Evolutionary conservation across 92 coral and sea anemone genomes (phyloP), one percentile per base, ranked within the genome.

Genomic region (Siderastrea radians): DNA sequence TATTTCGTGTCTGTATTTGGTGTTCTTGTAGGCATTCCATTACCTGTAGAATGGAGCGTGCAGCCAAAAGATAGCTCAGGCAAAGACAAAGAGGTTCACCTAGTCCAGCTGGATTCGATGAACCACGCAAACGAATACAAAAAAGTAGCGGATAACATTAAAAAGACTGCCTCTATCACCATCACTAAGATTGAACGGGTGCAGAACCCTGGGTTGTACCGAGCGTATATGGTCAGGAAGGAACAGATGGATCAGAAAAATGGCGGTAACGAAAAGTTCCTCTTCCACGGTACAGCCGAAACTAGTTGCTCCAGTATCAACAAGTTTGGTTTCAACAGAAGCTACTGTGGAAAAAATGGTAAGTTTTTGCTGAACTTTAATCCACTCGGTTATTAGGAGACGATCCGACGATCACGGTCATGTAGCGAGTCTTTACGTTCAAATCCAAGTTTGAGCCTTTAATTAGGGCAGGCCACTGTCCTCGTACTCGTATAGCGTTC

Each of bases 141-240:
- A 58, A 78, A 74, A 7, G 85, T 91, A 1, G 46, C 66, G 61
- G 63, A 59, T 58, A 50, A 15, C n/a, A 73, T 94, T 26, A 10
- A n/a, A 12, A 38, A 53, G 48, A 85, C 95, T 16, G 75, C 64
- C n/a, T 2, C 49, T n/a, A 68, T 54, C 43, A 79, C 3, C 4
- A 88, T 91, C 62, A 19, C 1, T 13, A 92, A 82, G 89, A 89
- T 94, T 14, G 89, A 94, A 8, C 88, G 98, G 55, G 89, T 95
- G 7, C 98, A 95, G 67, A 95, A 93, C 68, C 98, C 96, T 2
- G 78, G 84, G 10, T 88, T 90, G n/a, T 93, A 76, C 80, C 65
- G 72, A 52, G 67, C 86, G 11, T 95, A 90, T 71, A 75, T 83
- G 7, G 66, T 95, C 6, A 79, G 72, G n/a, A 95, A 93, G 79